These are phyloP conservation scores for Eurystomus glaucurus DNA, from an alignment of 2,797 vertebrate genomes.

Conservation along the genomic window DNA sequence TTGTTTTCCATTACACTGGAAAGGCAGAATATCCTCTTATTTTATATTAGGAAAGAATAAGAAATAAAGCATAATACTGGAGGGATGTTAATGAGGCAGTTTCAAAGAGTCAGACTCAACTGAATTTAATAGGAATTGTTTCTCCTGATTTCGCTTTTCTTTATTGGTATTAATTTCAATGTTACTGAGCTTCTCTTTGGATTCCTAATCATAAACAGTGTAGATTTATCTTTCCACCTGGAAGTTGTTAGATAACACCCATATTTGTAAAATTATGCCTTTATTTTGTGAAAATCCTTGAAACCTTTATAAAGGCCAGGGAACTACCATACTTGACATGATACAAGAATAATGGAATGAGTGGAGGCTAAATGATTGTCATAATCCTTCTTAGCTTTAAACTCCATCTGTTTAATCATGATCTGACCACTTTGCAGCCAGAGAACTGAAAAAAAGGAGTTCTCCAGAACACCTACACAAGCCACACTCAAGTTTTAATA, in stretches of 20 bases:
- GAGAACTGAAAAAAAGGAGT: rapidly evolving
- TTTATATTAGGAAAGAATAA: not conserved
- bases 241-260: not conserved
- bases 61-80: not conserved
- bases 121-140: not conserved
- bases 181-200: not conserved
- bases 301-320: not conserved
- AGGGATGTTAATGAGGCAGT: not conserved
- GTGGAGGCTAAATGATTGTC: not conserved
- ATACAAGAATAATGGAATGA: not conserved
- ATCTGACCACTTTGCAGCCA: not conserved
- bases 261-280: not conserved
- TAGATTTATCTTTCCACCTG: not conserved
- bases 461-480: not conserved
- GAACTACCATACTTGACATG: not conserved
- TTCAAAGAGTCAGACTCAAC: not conserved
- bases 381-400: not conserved
- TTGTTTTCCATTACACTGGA: not conserved
- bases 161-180: not conserved
- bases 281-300: not conserved
- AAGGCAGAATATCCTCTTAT: not conserved
- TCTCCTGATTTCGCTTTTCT: not conserved
- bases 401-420: not conserved
- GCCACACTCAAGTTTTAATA: rapidly evolving
- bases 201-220: not conserved